These are phyloP conservation scores for Morone saxatilis DNA, from an alignment of 2,113 vertebrate genomes.

Conservation along the genomic window DNA sequence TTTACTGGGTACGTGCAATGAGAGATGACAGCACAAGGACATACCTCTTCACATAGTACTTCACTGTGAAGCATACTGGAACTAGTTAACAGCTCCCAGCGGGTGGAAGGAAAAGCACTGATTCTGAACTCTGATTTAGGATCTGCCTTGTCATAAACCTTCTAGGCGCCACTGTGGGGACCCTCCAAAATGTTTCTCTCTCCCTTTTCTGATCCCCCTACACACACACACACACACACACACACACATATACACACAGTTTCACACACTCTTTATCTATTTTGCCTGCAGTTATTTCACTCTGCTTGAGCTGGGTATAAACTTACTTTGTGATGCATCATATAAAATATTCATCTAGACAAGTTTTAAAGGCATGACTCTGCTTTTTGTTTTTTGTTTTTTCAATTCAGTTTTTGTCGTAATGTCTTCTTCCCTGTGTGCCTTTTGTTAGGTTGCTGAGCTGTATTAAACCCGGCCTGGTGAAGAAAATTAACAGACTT, in stretches of 20 bases:
- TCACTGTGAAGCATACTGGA: conserved; percentile 6
- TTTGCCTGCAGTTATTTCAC: conserved; percentile 8
- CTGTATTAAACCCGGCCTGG: conserved; percentile 93
- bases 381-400: no score
- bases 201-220: background rate
- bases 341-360: conserved; percentile 1
- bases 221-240: background rate
- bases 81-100: conserved; percentile 15
- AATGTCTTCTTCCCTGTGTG: background rate
- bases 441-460: conserved; percentile 91
- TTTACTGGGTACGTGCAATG: background rate
- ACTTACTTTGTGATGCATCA: background rate
- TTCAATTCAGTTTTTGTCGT: background rate
- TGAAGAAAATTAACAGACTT: conserved; percentile 97
- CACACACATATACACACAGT: background rate
- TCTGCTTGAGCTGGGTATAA: background rate
- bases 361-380: background rate
- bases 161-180: conserved; percentile 19
- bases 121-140: conserved; percentile 38
- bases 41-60: background rate
- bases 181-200: conserved; percentile 5
- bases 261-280: conserved; percentile 19
- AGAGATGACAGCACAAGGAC: background rate
- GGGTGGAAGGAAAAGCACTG: background rate
- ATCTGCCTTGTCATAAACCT: conserved; percentile 13